Base-by-base conservation (phyloP, 2,888 invertebrate genomes). In the Hesperia comma region DNA sequence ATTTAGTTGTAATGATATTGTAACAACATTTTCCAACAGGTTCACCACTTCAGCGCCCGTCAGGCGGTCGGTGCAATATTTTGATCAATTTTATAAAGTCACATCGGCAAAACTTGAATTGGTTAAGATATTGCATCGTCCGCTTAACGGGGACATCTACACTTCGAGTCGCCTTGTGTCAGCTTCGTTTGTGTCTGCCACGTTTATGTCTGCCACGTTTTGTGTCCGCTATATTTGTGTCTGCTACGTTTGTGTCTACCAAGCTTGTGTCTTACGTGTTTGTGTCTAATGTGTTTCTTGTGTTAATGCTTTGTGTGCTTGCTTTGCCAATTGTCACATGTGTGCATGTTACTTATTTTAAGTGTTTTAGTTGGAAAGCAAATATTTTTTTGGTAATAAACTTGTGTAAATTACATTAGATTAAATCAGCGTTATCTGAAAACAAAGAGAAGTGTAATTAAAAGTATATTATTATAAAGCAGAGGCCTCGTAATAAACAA, bases 101-200 rank as follows among this genome's bases (percentile, higher is more conserved):
- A 67, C 63, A 68, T 73, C 74, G 71, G 71, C 58, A 67, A 74
- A 72, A 73, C 73, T 68, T 90, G 92, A 92, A 90, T 92, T 92
- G 92, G 92, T 92, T 92, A 92, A 92, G 92, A 92, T 92, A 92
- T 92, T 92, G 92, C 92, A 92, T 92, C 92, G 90, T 87, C 82
- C 77, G 87, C 88, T 89, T 84, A 84, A 69, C 77, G 90, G 88
- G 85, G 77, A 76, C 74, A 14, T 32, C 53, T n/a, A 6, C 32
- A 32, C 32, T 26, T 8, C 49, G 49, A 40, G 14, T 64, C 64
- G 40, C 77, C 90, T 70, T 69, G 63, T 69, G 71, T 63, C 46
- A 7, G 41, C 41, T n/a, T 1, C 41, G 46, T 63, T 55, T 63
- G 46, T 55, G 62, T 17, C 62, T n/a, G 54, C 17, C 4, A 6